These are phyloP conservation scores for Atopsyche davidsoni DNA, from an alignment of 1,140 invertebrate genomes.

Conservation along the genomic window DNA sequence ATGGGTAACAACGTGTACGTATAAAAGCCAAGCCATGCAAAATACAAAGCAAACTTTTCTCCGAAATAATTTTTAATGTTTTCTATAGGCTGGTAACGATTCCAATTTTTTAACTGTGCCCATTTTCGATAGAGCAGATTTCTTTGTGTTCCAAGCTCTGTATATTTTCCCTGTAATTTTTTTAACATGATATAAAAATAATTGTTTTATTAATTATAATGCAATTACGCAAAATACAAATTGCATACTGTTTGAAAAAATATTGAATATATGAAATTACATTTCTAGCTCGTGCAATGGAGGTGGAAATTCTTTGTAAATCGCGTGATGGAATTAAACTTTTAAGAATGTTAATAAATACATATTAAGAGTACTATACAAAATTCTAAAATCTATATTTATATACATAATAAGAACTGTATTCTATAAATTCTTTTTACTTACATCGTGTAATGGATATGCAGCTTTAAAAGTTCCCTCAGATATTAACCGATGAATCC, in stretches of 20 bases:
- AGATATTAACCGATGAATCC: slow-evolving; percentile 73
- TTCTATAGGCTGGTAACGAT: slow-evolving; percentile 83
- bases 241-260: slow-evolving; percentile 2
- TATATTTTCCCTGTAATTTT: slow-evolving; percentile 64
- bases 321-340: slow-evolving; percentile 27
- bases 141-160: slow-evolving; percentile 59
- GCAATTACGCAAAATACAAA: slow-evolving; percentile 50
- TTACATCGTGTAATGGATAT: slow-evolving; percentile 88
- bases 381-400: neutral
- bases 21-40: slow-evolving; percentile 96
- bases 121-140: slow-evolving; percentile 77
- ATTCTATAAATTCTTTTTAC: slow-evolving; percentile 23
- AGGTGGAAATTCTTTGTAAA: too few relatives aligned
- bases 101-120: slow-evolving; percentile 73
- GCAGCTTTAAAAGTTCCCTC: slow-evolving; percentile 74
- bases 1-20: slow-evolving; percentile 85
- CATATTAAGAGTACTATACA: neutral
- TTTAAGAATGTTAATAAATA: slow-evolving; percentile 24
- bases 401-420: neutral
- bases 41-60: slow-evolving; percentile 82
- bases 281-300: too few relatives aligned
- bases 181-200: too few relatives aligned
- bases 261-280: neutral
- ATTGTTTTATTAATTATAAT: too few relatives aligned
- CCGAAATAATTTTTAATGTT: slow-evolving; percentile 86